phyloP scores from a whole-genome alignment of 2,888 invertebrate genomes.

The Phymatocera aterrima region DNA sequence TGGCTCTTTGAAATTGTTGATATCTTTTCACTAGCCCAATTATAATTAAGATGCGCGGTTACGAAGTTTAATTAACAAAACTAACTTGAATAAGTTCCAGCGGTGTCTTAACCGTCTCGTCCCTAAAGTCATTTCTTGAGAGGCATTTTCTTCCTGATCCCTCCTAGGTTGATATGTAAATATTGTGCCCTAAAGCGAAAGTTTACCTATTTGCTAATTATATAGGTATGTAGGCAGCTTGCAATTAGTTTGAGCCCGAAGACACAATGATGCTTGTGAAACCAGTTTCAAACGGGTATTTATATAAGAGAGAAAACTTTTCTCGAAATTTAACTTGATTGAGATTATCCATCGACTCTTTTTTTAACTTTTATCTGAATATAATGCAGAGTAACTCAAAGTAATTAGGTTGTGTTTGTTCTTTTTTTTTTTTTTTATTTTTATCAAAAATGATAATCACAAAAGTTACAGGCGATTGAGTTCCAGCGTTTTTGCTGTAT shows the following conservation, averaged over 20 bases:
- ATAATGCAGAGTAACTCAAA: too few relatives aligned
- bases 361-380: too few relatives aligned
- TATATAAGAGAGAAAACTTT: neutral
- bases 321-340: neutral
- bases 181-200: neutral
- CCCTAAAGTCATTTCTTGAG: neutral
- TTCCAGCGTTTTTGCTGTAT: too few relatives aligned
- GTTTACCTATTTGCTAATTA: neutral
- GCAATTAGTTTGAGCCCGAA: neutral
- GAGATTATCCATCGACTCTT: too few relatives aligned
- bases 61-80: neutral
- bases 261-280: neutral
- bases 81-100: neutral
- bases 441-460: too few relatives aligned
- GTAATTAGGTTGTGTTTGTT: too few relatives aligned
- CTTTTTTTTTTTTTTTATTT: too few relatives aligned
- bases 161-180: neutral
- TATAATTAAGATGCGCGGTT: neutral
- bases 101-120: neutral
- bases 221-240: slow-evolving; percentile 4
- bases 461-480: too few relatives aligned
- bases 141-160: neutral
- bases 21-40: neutral
- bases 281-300: neutral
- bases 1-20: neutral